Conservation (phyloP, 2,113 vertebrate genomes). For the Tetrax tetrax region DNA sequence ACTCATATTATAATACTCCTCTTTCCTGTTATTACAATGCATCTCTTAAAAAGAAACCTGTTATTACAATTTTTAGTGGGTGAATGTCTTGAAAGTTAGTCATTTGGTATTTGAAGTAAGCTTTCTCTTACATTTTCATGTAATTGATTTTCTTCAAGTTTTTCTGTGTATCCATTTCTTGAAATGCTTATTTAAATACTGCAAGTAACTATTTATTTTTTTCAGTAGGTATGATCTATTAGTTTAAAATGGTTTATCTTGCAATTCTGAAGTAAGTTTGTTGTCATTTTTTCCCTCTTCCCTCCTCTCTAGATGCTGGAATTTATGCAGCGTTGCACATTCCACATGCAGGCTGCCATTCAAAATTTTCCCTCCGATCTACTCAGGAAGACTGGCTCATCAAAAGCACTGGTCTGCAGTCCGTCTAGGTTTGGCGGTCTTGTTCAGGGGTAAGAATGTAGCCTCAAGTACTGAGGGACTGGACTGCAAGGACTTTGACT, state of each 20-base stretch:
- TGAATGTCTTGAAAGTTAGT: not conserved
- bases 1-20: not conserved
- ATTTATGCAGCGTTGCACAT: constrained; percentile 81
- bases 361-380: constrained; percentile 67
- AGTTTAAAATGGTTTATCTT: not conserved
- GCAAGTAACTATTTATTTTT: not conserved
- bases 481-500: not conserved
- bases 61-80: not conserved
- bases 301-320: constrained; percentile 75
- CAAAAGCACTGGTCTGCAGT: constrained; percentile 69
- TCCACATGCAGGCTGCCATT: constrained; percentile 79
- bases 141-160: not conserved
- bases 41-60: not conserved
- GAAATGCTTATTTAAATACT: not conserved
- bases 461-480: not conserved
- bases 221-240: not conserved
- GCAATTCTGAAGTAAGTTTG: not conserved
- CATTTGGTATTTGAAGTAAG: not conserved
- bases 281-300: not conserved
- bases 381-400: constrained; percentile 68
- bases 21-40: not conserved
- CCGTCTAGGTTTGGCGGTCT: constrained; percentile 75
- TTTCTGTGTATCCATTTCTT: not conserved
- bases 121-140: not conserved
- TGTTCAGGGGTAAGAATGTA: constrained; percentile 73